phyloP scores from a whole-genome alignment of 2,888 invertebrate genomes.

The Cataglyphis albicans region DNA sequence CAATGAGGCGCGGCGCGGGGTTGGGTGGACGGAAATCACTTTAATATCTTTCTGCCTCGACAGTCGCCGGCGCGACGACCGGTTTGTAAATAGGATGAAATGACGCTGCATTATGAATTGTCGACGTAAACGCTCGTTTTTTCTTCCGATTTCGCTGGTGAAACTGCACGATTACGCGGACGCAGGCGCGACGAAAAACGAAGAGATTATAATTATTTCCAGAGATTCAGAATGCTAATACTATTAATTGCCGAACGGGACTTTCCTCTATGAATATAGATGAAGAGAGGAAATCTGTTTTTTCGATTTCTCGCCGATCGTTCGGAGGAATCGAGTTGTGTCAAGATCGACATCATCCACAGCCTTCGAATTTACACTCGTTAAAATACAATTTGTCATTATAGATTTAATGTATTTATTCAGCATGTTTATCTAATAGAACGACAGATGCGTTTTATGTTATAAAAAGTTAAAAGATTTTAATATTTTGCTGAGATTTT shows the following conservation, averaged over 20 bases:
- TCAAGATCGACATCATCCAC: not conserved
- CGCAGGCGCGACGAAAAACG: conserved; percentile 48
- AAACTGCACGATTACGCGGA: conserved; percentile 10
- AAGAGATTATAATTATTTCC: conserved; percentile 44
- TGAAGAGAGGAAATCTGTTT: conserved; percentile 31
- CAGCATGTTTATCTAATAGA: conserved; percentile 6
- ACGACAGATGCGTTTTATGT: not conserved
- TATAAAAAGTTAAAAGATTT: not conserved
- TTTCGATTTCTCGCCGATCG: conserved; percentile 28
- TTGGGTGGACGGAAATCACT: conserved; percentile 57
- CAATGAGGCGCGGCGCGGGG: conserved; percentile 22
- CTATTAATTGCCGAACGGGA: conserved; percentile 63
- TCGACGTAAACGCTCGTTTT: conserved; percentile 45
- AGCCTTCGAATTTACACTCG: not conserved
- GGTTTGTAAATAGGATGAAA: conserved; percentile 61
- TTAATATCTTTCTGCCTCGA: conserved; percentile 62
- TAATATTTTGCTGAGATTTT: not conserved
- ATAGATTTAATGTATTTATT: not conserved
- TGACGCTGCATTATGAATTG: conserved; percentile 59
- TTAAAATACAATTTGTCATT: not conserved
- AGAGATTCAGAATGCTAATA: conserved; percentile 39
- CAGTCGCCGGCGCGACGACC: conserved; percentile 51
- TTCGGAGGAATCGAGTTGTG: conserved; percentile 24
- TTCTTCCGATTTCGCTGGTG: conserved; percentile 19
- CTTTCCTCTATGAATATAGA: conserved; percentile 53